These are phyloP conservation scores for Heliconius ethilla DNA, from an alignment of 2,888 invertebrate genomes.

Conservation along the genomic window DNA sequence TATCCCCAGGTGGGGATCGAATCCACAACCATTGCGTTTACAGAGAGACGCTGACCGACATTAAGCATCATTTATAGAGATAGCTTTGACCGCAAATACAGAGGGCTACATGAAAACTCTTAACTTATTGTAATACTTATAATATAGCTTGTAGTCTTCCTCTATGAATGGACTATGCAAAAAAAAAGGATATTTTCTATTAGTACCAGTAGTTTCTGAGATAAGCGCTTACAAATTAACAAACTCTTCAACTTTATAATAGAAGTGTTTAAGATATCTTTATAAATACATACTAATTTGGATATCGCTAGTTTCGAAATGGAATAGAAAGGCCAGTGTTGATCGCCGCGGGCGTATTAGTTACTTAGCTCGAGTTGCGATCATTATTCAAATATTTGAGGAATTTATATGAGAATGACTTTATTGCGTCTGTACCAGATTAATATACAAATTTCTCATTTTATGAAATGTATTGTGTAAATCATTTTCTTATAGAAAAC, in stretches of 20 bases:
- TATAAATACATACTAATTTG: neutral
- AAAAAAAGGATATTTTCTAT: neutral
- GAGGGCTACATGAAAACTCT: no score
- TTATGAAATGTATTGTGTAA: neutral
- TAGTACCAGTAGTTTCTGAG: neutral
- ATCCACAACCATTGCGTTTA: no score
- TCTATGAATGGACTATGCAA: no score
- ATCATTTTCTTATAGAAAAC: neutral
- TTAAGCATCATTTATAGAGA: no score
- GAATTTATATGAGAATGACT: conserved; percentile 2
- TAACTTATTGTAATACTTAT: no score
- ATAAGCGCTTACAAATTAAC: neutral
- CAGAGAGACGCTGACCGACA: no score
- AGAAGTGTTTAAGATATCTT: neutral
- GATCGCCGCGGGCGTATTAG: conserved; percentile 5
- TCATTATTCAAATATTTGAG: conserved; percentile 3
- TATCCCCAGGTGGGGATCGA: no score
- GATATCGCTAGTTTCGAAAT: neutral
- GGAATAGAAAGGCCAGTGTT: conserved; percentile 17
- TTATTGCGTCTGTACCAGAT: neutral
- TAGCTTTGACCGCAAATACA: no score
- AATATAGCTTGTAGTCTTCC: no score
- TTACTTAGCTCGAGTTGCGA: neutral
- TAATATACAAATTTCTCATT: neutral
- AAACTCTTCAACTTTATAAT: neutral